These are phyloP conservation scores for Rotaria macrura DNA, from an alignment of 2,888 invertebrate genomes.

Conservation along the genomic window DNA sequence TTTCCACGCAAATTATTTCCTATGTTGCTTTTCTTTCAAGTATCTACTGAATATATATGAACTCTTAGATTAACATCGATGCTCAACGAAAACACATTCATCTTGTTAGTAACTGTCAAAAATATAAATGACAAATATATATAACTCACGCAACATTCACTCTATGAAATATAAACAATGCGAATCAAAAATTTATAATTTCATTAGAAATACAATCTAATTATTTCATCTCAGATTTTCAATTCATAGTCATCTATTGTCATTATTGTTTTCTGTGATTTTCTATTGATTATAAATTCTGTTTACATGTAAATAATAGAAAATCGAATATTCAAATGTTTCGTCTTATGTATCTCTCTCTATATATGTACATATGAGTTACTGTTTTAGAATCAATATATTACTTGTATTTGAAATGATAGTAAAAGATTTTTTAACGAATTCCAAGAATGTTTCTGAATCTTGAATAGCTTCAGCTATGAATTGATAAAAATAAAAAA, in stretches of 20 bases:
- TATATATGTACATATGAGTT: not conserved
- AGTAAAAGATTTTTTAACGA: conserved; percentile 15
- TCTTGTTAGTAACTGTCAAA: not conserved
- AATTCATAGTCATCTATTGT: not conserved
- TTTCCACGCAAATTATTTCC: no score
- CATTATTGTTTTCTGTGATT: no score
- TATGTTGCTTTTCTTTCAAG: no score
- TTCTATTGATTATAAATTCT: no score
- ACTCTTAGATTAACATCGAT: not conserved
- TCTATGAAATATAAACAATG: not conserved
- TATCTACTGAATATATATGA: not conserved
- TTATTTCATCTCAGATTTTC: not conserved
- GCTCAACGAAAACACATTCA: not conserved
- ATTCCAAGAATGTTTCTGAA: not conserved
- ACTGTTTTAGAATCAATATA: not conserved
- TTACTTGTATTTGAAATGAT: conserved; percentile 9
- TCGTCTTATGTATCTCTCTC: no score
- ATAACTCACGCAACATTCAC: not conserved
- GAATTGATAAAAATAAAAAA: not conserved
- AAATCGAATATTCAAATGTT: no score
- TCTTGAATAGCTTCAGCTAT: conserved; percentile 17
- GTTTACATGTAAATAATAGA: no score
- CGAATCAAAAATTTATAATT: no score
- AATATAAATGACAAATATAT: not conserved
- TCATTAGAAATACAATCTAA: no score